phyloP scores from a whole-genome alignment of 2,888 invertebrate genomes.

The Flexamia atlantica region DNA sequence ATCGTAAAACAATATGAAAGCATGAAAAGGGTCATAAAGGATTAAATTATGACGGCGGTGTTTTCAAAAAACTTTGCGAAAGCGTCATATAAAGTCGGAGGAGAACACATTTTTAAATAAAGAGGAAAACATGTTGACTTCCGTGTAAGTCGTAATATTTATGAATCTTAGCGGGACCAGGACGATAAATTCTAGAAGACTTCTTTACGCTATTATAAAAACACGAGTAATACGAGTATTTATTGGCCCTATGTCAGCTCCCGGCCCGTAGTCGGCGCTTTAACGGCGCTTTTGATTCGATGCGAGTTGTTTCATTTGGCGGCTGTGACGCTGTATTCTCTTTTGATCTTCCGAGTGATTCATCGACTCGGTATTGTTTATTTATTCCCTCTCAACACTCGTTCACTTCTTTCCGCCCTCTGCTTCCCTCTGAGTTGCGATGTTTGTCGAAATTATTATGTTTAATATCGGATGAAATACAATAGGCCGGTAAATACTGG shows the following conservation, averaged over 20 bases:
- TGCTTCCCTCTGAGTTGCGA: not conserved
- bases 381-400: not conserved
- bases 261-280: not conserved
- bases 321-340: not conserved
- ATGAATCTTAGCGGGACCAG: slow-evolving; percentile 49
- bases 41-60: slow-evolving; percentile 47
- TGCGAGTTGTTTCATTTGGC: not conserved
- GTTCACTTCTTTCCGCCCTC: not conserved
- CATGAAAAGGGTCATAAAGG: slow-evolving; percentile 36
- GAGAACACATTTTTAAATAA: slow-evolving; percentile 46
- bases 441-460: no score
- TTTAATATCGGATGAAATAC: no score
- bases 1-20: slow-evolving; percentile 25
- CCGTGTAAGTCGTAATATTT: slow-evolving; percentile 54
- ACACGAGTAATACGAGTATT: slow-evolving; percentile 52
- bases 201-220: slow-evolving; percentile 58
- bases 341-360: not conserved
- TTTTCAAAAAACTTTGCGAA: slow-evolving; percentile 41
- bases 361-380: not conserved
- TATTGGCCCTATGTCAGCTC: slow-evolving; percentile 43
- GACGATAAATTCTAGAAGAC: slow-evolving; percentile 40
- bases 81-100: slow-evolving; percentile 27
- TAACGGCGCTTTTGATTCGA: slow-evolving; percentile 43
- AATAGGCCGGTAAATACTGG: no score
- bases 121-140: slow-evolving; percentile 56